phyloP scores from a whole-genome alignment of 2,888 invertebrate genomes.

The Pilophorus perplexus region DNA sequence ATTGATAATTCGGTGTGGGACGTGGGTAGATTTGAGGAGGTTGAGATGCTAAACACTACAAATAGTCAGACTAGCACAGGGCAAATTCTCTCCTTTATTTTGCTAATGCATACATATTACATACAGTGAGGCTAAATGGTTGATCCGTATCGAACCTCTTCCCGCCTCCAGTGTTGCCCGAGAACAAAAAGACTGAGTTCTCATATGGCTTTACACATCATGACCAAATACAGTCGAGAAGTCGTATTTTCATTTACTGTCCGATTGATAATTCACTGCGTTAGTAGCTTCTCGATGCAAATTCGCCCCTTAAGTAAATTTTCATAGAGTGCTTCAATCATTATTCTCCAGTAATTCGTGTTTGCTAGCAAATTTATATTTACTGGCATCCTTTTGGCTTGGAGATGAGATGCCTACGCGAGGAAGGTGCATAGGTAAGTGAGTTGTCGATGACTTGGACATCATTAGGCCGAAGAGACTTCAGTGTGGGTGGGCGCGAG shows the following conservation, averaged over 20 bases:
- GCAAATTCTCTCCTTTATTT: slow-evolving; percentile 16
- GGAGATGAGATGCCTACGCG: neutral
- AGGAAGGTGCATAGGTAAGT: slow-evolving; percentile 13
- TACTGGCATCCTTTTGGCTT: too few species aligned
- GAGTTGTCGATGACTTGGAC: slow-evolving; percentile 32
- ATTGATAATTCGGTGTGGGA: slow-evolving; percentile 26
- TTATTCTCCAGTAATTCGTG: too few species aligned
- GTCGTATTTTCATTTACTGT: too few species aligned
- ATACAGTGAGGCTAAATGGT: slow-evolving; percentile 30
- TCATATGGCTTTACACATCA: too few species aligned
- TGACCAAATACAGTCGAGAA: too few species aligned
- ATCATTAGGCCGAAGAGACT: slow-evolving; percentile 27
- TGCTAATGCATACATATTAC: slow-evolving; percentile 20
- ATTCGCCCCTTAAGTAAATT: too few species aligned
- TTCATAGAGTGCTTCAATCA: too few species aligned
- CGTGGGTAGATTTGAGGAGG: slow-evolving; percentile 25
- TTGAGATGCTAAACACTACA: slow-evolving; percentile 36
- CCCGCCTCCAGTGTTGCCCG: too few species aligned
- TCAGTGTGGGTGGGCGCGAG: slow-evolving; percentile 17
- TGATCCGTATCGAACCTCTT: slow-evolving; percentile 14
- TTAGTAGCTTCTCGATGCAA: too few species aligned
- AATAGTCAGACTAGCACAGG: slow-evolving; percentile 20
- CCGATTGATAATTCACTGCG: too few species aligned
- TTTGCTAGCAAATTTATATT: too few species aligned
- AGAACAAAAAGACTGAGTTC: too few species aligned